Percentiles rank a stretch among this genome's conserved stretches.
Conservation (phyloP, 1,140 invertebrate species). For the Magallana gigas region DNA sequence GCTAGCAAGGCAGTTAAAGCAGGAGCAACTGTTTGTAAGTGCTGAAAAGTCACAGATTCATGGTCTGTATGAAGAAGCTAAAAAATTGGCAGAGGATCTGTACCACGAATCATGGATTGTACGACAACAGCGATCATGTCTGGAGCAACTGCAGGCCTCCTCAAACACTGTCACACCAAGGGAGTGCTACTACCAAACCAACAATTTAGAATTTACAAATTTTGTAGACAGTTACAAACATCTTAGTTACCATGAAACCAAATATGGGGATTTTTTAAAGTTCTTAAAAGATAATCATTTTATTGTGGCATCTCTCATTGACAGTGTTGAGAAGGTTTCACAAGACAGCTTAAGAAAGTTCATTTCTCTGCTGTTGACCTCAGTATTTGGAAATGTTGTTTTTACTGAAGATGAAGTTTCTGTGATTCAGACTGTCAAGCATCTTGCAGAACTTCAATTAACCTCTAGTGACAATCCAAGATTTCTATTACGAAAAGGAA, state of each 20-base stretch:
- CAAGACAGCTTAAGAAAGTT: slow-evolving; percentile 77
- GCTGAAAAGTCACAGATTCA: slow-evolving; percentile 87
- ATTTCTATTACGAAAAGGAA: slow-evolving; percentile 89
- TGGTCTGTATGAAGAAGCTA: slow-evolving; percentile 85
- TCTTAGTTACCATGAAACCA: slow-evolving; percentile 84
- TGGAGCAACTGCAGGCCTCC: slow-evolving; percentile 89
- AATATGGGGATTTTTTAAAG: slow-evolving; percentile 88
- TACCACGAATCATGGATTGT: slow-evolving; percentile 92
- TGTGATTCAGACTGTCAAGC: slow-evolving; percentile 88
- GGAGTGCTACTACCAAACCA: slow-evolving; percentile 84
- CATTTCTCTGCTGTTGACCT: slow-evolving; percentile 85
- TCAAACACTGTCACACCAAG: slow-evolving; percentile 76
- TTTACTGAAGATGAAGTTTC: slow-evolving; percentile 90
- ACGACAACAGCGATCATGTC: slow-evolving; percentile 90
- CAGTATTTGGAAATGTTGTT: slow-evolving; percentile 90
- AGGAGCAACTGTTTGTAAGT: slow-evolving; percentile 87
- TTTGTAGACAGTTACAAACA: slow-evolving; percentile 94
- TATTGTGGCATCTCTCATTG: slow-evolving; percentile 88
- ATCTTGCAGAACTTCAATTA: slow-evolving; percentile 85
- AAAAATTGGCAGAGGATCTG: slow-evolving; percentile 83
- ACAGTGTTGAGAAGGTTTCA: slow-evolving; percentile 86
- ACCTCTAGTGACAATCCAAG: slow-evolving; percentile 89
- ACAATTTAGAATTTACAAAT: slow-evolving; percentile 87
- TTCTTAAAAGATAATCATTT: slow-evolving; percentile 89
- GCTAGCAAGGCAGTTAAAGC: slow-evolving; percentile 85